A percentile compares a stretch with the other conserved stretches of the same genome.
phyloP scores from a whole-genome alignment of 35 echinoderm and acorn worm species.

The Anneissia japonica region DNA sequence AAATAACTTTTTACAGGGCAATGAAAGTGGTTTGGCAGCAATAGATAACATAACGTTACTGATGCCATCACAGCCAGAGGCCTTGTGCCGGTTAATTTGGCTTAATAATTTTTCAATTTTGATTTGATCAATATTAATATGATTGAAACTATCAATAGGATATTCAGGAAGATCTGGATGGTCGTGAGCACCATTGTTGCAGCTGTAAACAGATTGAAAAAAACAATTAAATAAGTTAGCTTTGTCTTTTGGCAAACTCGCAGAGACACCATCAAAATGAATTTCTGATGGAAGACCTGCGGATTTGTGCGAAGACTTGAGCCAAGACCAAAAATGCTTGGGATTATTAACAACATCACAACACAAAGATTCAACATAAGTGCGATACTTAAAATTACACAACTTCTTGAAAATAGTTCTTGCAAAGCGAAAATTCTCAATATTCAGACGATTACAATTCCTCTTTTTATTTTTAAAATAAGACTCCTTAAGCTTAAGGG shows the following conservation, averaged over 20 bases:
- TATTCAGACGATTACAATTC: neutral
- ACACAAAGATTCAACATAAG: neutral
- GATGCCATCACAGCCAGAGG: neutral
- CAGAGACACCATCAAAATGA: neutral
- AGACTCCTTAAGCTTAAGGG: neutral
- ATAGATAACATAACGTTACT: neutral
- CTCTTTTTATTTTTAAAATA: neutral
- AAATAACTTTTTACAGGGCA: neutral
- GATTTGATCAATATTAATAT: neutral
- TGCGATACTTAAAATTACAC: neutral
- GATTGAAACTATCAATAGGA: neutral
- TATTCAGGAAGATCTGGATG: neutral
- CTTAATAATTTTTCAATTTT: neutral
- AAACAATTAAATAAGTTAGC: neutral
- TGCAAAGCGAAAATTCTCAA: neutral
- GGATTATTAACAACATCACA: neutral
- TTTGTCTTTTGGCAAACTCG: neutral
- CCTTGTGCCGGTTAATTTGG: neutral
- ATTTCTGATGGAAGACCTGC: neutral
- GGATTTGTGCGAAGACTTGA: neutral
- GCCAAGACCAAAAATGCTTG: neutral
- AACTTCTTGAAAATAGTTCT: neutral
- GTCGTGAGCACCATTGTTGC: neutral
- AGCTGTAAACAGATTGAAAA: neutral
- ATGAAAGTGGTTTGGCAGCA: neutral